Evolutionary conservation across 1,140 invertebrate species (phyloP).

Genomic region (Pararge aegeria): DNA sequence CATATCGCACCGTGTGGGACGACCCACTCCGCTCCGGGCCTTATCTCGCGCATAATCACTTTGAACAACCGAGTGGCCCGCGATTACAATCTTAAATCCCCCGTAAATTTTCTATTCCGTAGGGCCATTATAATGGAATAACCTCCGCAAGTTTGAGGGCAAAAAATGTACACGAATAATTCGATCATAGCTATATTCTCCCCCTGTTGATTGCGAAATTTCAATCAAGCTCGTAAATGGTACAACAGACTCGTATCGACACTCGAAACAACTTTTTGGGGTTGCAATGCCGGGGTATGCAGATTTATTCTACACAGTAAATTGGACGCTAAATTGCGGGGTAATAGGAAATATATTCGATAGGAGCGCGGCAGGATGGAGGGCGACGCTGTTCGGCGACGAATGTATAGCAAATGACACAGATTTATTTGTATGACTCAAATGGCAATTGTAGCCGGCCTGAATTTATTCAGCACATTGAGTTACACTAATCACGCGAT

Average conservation of each 20-base stretch:
- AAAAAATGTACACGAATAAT: slow-evolving; percentile 78
- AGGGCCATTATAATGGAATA: slow-evolving; percentile 68
- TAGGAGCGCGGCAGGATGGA: slow-evolving; percentile 20
- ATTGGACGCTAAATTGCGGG: slow-evolving; percentile 35
- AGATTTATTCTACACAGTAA: slow-evolving; percentile 32
- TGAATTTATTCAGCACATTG: slow-evolving; percentile 67
- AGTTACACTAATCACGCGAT: slow-evolving; percentile 63
- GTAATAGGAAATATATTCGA: slow-evolving; percentile 42
- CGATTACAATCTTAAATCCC: slow-evolving; percentile 75
- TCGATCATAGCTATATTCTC: slow-evolving; percentile 56
- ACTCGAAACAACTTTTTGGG: slow-evolving; percentile 71
- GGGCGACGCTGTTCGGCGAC: slow-evolving; percentile 45
- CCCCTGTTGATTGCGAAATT: slow-evolving; percentile 77
- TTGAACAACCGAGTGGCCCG: slow-evolving; percentile 72
- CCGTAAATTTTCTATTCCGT: slow-evolving; percentile 73
- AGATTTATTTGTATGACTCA: slow-evolving; percentile 75
- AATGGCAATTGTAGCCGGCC: slow-evolving; percentile 64
- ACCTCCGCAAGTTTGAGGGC: slow-evolving; percentile 59
- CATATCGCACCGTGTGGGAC: slow-evolving; percentile 54
- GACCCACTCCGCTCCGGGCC: slow-evolving; percentile 51
- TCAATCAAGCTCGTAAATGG: slow-evolving; percentile 77
- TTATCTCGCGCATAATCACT: slow-evolving; percentile 72
- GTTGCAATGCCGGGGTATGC: slow-evolving; percentile 47
- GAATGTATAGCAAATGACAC: slow-evolving; percentile 65
- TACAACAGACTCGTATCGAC: slow-evolving; percentile 66